Base-by-base conservation (phyloP, 2,113 vertebrate species). In the Petromus typicus region DNA sequence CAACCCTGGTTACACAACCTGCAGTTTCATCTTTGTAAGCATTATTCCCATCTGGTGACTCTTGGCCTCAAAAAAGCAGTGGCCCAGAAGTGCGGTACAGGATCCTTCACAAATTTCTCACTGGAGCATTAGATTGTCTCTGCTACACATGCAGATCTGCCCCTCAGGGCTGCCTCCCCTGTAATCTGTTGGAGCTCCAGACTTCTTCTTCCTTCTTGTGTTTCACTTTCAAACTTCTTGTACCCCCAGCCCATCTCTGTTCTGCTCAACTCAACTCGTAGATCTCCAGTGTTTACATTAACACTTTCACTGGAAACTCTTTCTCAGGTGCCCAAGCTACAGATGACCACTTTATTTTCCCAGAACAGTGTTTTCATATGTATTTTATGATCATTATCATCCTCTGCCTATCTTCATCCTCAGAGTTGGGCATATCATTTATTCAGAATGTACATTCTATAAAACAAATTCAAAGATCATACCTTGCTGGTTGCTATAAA, bases 391-490 rank as follows among this genome's bases (percentile, higher is more conserved):
- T 6, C 32, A 51, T 43, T 76, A 69, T 67, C 69, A 90, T 71
- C 87, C 56, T 75, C 40, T 87, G 4, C 57, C 80, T 69, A 0
- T 83, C 91, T 78, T 63, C 92, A 66, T 89, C 67, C 34, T 79
- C 87, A 40, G 5, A 48, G 69, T 25, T 80, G 43, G 45, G 40
- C 13, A 32, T 59, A 43, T 83, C 37, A 86, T 75, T 89, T 92
- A 22, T 73, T 88, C 1, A 43, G 16, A 64, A 81, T 89, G 81
- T 81, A 94, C 81, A 22, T 8, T 81, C 7, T 75, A 11, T 82
- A 54, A 89, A 79, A 67, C 32, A 71, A 93, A 90, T 40, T 78
- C 54, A 87, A 40, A 93, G 37, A 81, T 40, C 16, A 17, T 64
- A 54, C 71, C 6, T 66, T 80, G 78, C 34, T 40, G 9, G 76